A percentile compares a stretch with the other conserved stretches of the same genome.
Conservation (phyloP, 2,888 invertebrate species). For the Erebia aethiops region DNA sequence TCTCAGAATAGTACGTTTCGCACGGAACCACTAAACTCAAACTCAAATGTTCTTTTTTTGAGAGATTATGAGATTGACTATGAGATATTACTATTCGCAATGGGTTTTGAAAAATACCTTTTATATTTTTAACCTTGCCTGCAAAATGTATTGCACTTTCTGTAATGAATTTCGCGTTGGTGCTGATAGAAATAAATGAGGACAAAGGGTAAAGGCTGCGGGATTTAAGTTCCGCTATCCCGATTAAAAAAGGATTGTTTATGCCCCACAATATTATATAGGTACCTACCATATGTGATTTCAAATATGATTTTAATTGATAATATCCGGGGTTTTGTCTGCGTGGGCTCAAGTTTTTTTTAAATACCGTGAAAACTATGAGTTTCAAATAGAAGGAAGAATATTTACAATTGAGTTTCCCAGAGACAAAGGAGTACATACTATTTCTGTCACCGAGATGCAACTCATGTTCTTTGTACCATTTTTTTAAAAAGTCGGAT, state of each 20-base stretch:
- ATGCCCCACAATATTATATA: not conserved
- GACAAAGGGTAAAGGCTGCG: constrained; percentile 9
- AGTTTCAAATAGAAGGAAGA: too few species aligned
- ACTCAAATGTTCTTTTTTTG: too few species aligned
- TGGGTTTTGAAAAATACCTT: constrained; percentile 28
- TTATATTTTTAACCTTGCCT: constrained; percentile 27
- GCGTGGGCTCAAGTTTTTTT: too few species aligned
- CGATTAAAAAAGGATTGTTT: constrained; percentile 15
- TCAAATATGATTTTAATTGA: not conserved
- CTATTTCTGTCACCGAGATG: too few species aligned
- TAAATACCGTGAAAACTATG: too few species aligned
- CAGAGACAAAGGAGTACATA: too few species aligned
- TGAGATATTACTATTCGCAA: constrained; percentile 30
- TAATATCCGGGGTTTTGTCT: too few species aligned
- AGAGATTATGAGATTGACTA: not conserved
- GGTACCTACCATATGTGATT: not conserved
- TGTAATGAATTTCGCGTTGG: constrained; percentile 28
- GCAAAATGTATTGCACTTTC: constrained; percentile 27
- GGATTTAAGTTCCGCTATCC: constrained; percentile 17
- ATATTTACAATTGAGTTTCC: too few species aligned
- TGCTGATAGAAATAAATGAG: constrained; percentile 19
- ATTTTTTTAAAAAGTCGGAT: too few species aligned
- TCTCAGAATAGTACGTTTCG: not conserved
- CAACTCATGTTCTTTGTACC: too few species aligned
- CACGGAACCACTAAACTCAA: constrained; percentile 26